Evolutionary conservation across 2,888 invertebrate species (phyloP).

Genomic region (Eupithecia abbreviata): DNA sequence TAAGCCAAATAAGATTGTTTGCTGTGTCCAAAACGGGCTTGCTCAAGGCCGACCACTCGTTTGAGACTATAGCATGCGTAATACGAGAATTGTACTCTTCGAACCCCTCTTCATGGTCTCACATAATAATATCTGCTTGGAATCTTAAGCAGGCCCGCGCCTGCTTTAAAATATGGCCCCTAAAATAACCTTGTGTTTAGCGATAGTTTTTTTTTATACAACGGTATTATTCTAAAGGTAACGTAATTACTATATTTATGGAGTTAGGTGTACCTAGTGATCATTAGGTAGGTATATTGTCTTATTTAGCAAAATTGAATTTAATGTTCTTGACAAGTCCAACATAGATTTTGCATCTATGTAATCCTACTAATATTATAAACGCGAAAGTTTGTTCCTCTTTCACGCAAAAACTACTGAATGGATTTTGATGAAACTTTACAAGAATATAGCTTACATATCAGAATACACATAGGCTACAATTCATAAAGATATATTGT

Average conservation of each 20-base stretch:
- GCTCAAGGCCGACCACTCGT: conserved; percentile 66
- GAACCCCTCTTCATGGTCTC: conserved; percentile 35
- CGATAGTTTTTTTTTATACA: neutral
- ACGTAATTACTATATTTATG: neutral
- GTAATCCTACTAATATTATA: too few species aligned
- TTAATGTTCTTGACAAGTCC: too few species aligned
- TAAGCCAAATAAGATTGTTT: conserved; percentile 67
- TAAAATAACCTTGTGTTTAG: neutral
- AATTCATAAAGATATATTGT: too few species aligned
- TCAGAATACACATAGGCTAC: too few species aligned
- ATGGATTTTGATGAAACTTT: too few species aligned
- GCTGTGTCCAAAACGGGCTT: conserved; percentile 64
- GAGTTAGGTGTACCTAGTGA: too few species aligned
- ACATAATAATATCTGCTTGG: conserved; percentile 35
- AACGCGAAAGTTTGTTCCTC: too few species aligned
- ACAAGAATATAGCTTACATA: too few species aligned
- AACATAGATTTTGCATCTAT: too few species aligned
- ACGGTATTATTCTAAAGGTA: neutral
- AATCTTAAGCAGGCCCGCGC: conserved; percentile 30
- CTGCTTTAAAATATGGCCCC: neutral
- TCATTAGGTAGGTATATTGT: neutral
- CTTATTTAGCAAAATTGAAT: neutral
- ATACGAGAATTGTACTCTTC: conserved; percentile 43
- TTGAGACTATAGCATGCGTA: conserved; percentile 42
- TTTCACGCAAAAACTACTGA: too few species aligned